Base-by-base conservation (phyloP, 1,140 invertebrate genomes). In the Dendrolimus kikuchii region DNA sequence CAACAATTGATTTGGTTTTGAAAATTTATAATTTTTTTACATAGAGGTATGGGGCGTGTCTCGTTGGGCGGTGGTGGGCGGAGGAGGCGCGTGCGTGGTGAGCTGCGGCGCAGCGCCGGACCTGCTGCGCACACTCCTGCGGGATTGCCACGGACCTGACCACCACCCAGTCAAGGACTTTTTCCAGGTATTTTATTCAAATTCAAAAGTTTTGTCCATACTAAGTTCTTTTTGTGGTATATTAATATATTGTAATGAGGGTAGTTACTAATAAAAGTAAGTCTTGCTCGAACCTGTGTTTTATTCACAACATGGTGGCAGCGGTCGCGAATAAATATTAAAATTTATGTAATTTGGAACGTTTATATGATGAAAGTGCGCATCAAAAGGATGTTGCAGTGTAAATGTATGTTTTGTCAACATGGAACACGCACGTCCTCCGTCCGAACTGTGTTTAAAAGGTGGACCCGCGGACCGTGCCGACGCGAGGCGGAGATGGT, bases 61-160 rank as follows among this genome's bases (percentile, higher is more conserved):
- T 0, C 79, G 81, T 5, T 95, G 96, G 83, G 93, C 97, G 5
- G 90, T 98, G 51, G 89, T 98, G 38, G 97, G 95, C 38, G 92
- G 95, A 47, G 93, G 95, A 75, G 96, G 96, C 8, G 93, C 94
- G 38, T 94, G 96, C 68, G 91, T 98, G 55, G 88, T 97, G 47
- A 89, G 92, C 52, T 93, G 97, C 78, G 89, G 96, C 42, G 91
- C 96, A 54, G 95, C 96, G 43, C 93, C 96, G 0, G 96, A 98
- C 74, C 89, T 98, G 55, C 78, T 98, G 5, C 89, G 92, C 36
- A 91, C 96, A 63, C 78, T 98, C 42, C 85, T 98, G 5, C 79
- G 94, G 2, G 93, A 96, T 47, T 93, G 92, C 67, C 90, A 93
- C 59, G 96, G 96, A 0, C 92, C 95, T 4, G 96, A 98, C 63